Base-by-base conservation (phyloP, 2,888 invertebrate species). In the Peribatodes rhomboidaria region DNA sequence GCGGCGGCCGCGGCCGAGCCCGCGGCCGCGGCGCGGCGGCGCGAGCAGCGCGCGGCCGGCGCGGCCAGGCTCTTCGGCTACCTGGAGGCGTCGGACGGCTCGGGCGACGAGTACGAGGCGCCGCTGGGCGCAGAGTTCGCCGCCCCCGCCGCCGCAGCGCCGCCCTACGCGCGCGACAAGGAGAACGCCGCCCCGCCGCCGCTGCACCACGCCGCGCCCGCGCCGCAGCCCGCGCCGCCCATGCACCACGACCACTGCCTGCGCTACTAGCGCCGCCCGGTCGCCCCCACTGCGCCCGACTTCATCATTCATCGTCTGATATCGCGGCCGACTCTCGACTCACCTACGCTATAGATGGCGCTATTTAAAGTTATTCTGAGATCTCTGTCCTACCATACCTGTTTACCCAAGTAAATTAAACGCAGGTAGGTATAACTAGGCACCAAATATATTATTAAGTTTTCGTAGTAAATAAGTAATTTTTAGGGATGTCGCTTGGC, bases 41-140 rank as follows among this genome's bases (percentile, higher is more conserved):
- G 82, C 58, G 83, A 80, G 72, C 65, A 65, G 69, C 81, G 85
- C 54, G 80, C 83, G 70, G 86, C 81, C 11, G 96, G 96, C 70
- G 96, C 96, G 61, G 95, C 95, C 73, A 92, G 96, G 65, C 93
- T 96, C 60, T 96, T 96, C 90, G 96, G 95, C 79, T 96, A 95
- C 93, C 94, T 96, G 94, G 96, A 95, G 89, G 96, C 96, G 69
- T 95, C 94, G 74, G 96, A 96, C 90, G 95, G 95, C 76, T 96
- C 96, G 61, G 96, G 95, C 82, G 85, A 90, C 83, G 90, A 91
- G 83, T 92, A 87, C 87, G 91, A 89, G 74, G 70, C 83, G 77
- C 84, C 80, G 56, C 79, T 81, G 79, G 71, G 65, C 78, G 67
- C 68, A 10, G 71, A 69, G 67, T 70, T 64, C 69, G 65, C 75